Base-by-base conservation (phyloP, 1,140 invertebrate species). In the Chelonus insularis region DNA sequence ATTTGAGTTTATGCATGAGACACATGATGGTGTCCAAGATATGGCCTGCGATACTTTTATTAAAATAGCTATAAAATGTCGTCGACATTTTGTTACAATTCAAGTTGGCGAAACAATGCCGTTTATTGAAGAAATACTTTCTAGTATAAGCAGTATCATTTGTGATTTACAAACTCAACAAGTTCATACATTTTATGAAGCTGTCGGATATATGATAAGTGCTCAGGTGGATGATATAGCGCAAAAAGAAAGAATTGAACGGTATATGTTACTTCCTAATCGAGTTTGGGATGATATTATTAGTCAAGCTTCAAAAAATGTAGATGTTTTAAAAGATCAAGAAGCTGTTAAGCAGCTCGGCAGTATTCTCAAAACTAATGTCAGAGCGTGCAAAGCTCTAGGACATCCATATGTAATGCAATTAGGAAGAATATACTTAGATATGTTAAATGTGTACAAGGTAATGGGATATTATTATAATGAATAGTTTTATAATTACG, bases 41-140 rank as follows among this genome's bases (percentile, higher is more conserved):
- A 99, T 99, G 98, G 98, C 98, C 56, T 99, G 98, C 85, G 98
- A 99, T 84, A 99, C 98, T 18, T 99, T 99, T 78, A 99, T 99
- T 68, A 99, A 99, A 83, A 99, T 99, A 76, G 96, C 98, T n/a
- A 86, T 97, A 65, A 99, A 99, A 81, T 99, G 98, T 83, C 86
- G 95, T 57, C 86, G 96, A 65, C 97, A 99, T 83, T 99, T 99
- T 87, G 96, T 99, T 29, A 90, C 93, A 65, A 88, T 95, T 48
- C 97, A 99, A 85, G 88, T 95, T 50, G 96, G 97, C 20, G 98
- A 99, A 85, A 87, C 91, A 9, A 90, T 93, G 83, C 97, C 98
- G 60, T 99, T 99, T 77, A 98, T 99, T 79, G 96, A 99, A 76
- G 98, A 99, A 86, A 99, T 99, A 70, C 84, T 99, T 57, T 88